Conservation (phyloP, 2,113 vertebrate species). For the Otolemur garnettii region DNA sequence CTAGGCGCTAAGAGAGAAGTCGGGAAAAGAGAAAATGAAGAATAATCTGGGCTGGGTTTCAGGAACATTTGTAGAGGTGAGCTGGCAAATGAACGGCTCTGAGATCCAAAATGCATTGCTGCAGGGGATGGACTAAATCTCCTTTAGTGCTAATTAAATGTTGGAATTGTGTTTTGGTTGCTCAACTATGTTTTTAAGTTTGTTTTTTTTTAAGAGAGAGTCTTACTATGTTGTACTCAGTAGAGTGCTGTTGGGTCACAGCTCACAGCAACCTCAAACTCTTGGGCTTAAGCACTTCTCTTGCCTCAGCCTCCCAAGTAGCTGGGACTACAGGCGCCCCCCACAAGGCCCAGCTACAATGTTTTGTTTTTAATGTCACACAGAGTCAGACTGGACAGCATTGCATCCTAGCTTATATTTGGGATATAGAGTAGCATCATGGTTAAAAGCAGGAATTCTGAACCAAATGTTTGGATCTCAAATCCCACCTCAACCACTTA, state of each 20-base stretch:
- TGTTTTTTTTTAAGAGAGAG: background rate
- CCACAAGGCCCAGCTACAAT: background rate
- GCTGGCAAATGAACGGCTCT: background rate
- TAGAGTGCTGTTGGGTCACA: too few species aligned
- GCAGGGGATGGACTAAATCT: background rate
- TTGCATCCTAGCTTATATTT: background rate
- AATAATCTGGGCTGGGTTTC: background rate
- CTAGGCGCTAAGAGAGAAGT: background rate
- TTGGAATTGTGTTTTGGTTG: conserved; percentile 21
- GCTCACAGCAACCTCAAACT: too few species aligned
- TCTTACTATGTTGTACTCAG: background rate
- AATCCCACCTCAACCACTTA: background rate
- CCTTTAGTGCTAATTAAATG: background rate
- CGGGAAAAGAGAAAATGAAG: background rate
- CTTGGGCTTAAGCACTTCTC: too few species aligned
- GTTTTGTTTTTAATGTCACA: conserved; percentile 43
- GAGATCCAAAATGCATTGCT: background rate
- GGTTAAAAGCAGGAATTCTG: conserved; percentile 17
- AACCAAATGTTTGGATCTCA: background rate
- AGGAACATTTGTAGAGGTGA: background rate
- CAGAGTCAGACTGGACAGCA: background rate
- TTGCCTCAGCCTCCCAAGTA: too few species aligned
- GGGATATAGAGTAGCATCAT: background rate
- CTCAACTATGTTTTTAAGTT: conserved; percentile 34
- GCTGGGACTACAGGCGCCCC: too few species aligned